A percentile compares a stretch with the other conserved stretches of the same genome.
Evolutionary conservation across 2,113 vertebrate genomes (phyloP).

Genomic region (Raja brachyura): DNA sequence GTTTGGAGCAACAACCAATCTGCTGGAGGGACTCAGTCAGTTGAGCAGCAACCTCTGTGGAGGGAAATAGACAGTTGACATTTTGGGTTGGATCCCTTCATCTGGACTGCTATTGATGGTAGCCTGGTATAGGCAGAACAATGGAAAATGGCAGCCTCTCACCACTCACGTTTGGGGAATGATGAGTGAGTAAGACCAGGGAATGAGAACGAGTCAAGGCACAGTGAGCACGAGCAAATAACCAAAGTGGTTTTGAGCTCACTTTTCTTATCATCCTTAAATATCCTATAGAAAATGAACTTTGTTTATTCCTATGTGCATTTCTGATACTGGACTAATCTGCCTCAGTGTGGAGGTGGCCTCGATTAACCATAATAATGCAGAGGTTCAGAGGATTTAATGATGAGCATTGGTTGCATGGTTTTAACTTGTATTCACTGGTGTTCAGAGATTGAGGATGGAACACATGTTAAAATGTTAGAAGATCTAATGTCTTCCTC

Average conservation of each 20-base stretch:
- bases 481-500: not conserved
- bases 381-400: not conserved
- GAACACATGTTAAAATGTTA: not conserved
- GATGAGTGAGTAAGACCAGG: not conserved
- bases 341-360: not conserved
- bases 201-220: not conserved
- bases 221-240: not conserved
- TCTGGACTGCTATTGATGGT: too few species aligned
- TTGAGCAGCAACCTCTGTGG: too few species aligned
- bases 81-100: too few species aligned
- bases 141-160: not conserved
- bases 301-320: not conserved
- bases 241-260: not conserved
- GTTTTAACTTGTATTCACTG: not conserved
- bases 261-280: not conserved
- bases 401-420: not conserved
- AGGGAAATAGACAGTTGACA: too few species aligned
- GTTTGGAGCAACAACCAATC: not conserved
- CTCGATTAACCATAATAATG: not conserved
- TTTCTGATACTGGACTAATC: not conserved
- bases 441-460: not conserved
- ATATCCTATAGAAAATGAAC: not conserved
- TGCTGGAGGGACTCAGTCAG: too few species aligned
- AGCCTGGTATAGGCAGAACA: too few species aligned
- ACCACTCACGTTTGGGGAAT: not conserved